These are phyloP conservation scores for Enteromius trimaculatus DNA, from an alignment of 2,797 vertebrate genomes.

Conservation along the genomic window DNA sequence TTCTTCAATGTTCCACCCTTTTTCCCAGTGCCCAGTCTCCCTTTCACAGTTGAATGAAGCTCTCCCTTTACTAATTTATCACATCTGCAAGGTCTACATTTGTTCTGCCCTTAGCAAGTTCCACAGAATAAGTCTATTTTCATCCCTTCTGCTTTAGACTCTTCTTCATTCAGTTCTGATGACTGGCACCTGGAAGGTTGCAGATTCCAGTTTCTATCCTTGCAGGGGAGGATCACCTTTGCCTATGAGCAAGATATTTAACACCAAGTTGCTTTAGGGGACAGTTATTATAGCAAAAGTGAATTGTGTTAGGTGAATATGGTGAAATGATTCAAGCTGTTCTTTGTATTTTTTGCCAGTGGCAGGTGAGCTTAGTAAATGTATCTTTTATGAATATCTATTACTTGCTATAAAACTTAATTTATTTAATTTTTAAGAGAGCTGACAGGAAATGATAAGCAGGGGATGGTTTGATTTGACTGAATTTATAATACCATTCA, in stretches of 20 bases:
- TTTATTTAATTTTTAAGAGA: background rate
- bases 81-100: background rate
- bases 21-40: background rate
- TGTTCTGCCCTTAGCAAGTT: slow-evolving; percentile 1
- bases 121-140: slow-evolving; percentile 22
- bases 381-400: background rate
- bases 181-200: background rate
- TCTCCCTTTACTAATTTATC: slow-evolving; percentile 37
- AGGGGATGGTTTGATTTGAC: background rate
- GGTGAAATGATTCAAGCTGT: background rate
- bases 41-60: background rate
- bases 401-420: background rate
- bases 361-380: background rate
- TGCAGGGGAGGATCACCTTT: background rate
- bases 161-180: background rate
- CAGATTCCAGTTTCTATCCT: background rate
- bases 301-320: background rate
- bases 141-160: slow-evolving; percentile 10
- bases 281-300: background rate
- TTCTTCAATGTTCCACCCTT: background rate
- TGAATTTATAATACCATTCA: background rate
- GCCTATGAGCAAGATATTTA: background rate
- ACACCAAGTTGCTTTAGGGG: background rate
- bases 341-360: background rate
- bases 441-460: background rate